phyloP scores from a whole-genome alignment of 2,797 vertebrate species.

The Mareca strepera region DNA sequence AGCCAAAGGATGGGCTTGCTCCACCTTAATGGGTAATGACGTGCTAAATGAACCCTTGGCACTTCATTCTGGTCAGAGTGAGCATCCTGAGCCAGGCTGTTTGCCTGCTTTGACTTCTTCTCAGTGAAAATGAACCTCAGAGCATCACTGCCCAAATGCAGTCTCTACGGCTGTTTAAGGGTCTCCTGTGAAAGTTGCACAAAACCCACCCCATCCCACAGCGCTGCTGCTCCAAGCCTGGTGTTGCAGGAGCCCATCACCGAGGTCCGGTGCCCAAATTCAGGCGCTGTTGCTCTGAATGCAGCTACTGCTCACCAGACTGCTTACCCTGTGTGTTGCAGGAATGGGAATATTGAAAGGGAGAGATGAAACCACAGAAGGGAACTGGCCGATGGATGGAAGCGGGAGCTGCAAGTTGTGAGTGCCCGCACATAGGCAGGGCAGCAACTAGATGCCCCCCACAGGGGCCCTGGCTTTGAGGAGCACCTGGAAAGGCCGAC shows the following conservation, averaged over 20 bases:
- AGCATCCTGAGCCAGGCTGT: not conserved
- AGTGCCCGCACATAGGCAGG: not conserved
- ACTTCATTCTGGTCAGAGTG: not conserved
- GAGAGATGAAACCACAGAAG: not conserved
- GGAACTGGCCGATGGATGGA: not conserved
- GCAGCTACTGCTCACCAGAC: not conserved
- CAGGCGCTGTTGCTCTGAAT: not conserved
- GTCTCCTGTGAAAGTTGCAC: not conserved
- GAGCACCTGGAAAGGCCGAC: not conserved
- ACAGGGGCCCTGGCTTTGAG: too few species aligned
- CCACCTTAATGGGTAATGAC: not conserved
- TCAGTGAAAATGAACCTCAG: not conserved
- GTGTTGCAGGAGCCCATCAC: not conserved
- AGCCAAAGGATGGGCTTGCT: not conserved
- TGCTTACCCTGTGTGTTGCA: accelerated
- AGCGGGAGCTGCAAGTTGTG: not conserved
- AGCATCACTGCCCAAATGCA: not conserved
- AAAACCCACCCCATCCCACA: accelerated
- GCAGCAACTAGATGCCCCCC: not conserved
- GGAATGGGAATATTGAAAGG: not conserved
- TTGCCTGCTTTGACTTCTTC: not conserved
- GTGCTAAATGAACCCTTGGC: not conserved
- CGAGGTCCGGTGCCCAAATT: not conserved
- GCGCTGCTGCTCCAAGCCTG: not conserved
- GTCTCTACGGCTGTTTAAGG: not conserved